Base-by-base conservation (phyloP, 2,113 vertebrate species). In the Odocoileus virginianus region DNA sequence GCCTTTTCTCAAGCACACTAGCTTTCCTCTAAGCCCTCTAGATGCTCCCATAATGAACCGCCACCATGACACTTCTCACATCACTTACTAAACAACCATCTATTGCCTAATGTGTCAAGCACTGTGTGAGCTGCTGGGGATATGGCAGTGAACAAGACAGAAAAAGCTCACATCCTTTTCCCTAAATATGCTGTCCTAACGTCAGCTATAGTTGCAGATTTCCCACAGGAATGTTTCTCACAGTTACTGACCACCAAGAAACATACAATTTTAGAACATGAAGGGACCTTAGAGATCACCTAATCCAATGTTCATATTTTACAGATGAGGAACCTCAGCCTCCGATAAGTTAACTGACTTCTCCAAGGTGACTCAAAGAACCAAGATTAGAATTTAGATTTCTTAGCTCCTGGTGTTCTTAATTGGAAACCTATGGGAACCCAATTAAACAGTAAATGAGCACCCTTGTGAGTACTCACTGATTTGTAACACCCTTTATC, bases 241-340 rank as follows among this genome's bases (percentile, higher is more conserved):
- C 7, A 83, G 50, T 92, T 50, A 96, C 25, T 86, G 47, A 94
- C 21, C 33, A 86, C 13, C 33, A 94, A 96, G 74, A 90, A 86
- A 82, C 76, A 55, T 15, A 71, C 9, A 93, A 95, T 91, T 95
- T 96, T 93, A 94, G 15, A 94, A 55, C 6, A 23, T 47, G n/a
- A 97, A 89, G 28, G 60, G 74, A 87, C 57, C 82, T 82, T 89
- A 95, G 96, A 97, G 54, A 97, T 82, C 67, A 93, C 61, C 54
- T 87, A 87, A 33, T 81, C 23, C 89, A 93, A 74, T 58, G 91
- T 92, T 90, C 25, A 21, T 47, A 91, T 93, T 95, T 96, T 97
- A 97, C 64, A 95, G 79, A 94, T 94, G 43, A 97, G 76, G 55
- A 92, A 96, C 81, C 17, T 92, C 54, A 96, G 33, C 43, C 87